Evolutionary conservation across 1,140 invertebrate genomes (phyloP).

Genomic region (Zaprionus inermis): DNA sequence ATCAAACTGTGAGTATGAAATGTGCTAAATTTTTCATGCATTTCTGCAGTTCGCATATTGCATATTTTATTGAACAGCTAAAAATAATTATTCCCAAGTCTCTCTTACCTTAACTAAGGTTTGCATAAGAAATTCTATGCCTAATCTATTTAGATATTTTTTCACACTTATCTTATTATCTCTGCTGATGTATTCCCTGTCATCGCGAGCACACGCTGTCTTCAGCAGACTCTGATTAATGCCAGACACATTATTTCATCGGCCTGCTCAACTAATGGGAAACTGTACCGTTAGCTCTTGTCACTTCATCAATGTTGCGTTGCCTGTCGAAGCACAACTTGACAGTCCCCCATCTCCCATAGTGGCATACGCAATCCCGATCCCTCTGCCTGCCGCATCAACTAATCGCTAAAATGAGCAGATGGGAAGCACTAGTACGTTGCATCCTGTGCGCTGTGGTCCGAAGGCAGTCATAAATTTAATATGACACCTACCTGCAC

Average conservation of each 20-base stretch:
- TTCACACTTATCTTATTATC: neutral
- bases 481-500: conserved; percentile 68
- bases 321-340: neutral
- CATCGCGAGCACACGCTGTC: neutral
- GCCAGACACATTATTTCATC: neutral
- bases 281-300: neutral
- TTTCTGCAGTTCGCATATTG: too few relatives aligned
- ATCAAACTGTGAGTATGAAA: neutral
- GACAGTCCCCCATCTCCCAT: neutral
- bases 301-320: neutral
- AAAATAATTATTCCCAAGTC: too few relatives aligned
- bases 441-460: conserved; percentile 40
- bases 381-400: conserved; percentile 14
- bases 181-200: neutral
- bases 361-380: neutral
- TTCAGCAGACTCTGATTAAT: neutral
- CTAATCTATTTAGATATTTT: too few relatives aligned
- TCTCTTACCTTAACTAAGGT: too few relatives aligned
- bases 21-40: neutral
- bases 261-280: neutral
- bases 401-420: conserved; percentile 48
- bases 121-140: too few relatives aligned
- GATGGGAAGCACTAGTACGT: conserved; percentile 7
- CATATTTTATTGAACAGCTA: too few relatives aligned
- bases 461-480: conserved; percentile 68